These are phyloP conservation scores for Clepsis dumicolana DNA, from an alignment of 2,888 invertebrate species.

Conservation along the genomic window DNA sequence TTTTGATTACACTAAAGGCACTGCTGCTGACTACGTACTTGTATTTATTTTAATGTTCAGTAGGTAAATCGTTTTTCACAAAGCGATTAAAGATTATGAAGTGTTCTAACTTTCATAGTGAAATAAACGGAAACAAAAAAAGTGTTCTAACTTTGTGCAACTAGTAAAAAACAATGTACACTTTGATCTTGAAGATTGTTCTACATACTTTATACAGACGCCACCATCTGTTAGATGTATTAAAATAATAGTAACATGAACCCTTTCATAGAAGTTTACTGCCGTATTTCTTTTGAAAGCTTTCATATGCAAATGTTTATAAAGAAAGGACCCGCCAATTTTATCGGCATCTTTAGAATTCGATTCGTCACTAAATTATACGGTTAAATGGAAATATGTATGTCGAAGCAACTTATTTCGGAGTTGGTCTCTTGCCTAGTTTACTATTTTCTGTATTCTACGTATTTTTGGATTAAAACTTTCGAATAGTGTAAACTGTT, in stretches of 20 bases:
- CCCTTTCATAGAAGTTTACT: constrained; percentile 27
- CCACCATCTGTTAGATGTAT: not conserved
- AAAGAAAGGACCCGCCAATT: constrained; percentile 49
- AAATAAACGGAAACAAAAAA: no score
- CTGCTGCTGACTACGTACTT: no score
- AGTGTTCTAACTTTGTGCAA: no score
- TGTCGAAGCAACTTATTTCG: not conserved
- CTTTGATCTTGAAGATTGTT: not conserved
- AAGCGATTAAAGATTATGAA: no score
- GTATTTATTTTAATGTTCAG: no score
- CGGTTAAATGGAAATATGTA: constrained; percentile 34
- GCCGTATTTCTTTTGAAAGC: constrained; percentile 27
- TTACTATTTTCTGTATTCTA: not conserved
- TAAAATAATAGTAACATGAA: constrained; percentile 23
- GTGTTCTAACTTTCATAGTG: no score
- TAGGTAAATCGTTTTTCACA: no score
- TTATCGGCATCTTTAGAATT: constrained; percentile 58
- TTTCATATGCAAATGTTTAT: constrained; percentile 65
- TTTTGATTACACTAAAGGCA: no score
- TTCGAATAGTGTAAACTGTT: no score
- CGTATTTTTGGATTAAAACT: no score
- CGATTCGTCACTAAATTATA: constrained; percentile 54
- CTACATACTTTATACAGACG: not conserved
- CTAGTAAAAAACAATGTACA: not conserved
- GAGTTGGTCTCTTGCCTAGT: not conserved